These are phyloP conservation scores for Cylloceria caligata DNA, from an alignment of 2,888 invertebrate genomes.

Conservation along the genomic window DNA sequence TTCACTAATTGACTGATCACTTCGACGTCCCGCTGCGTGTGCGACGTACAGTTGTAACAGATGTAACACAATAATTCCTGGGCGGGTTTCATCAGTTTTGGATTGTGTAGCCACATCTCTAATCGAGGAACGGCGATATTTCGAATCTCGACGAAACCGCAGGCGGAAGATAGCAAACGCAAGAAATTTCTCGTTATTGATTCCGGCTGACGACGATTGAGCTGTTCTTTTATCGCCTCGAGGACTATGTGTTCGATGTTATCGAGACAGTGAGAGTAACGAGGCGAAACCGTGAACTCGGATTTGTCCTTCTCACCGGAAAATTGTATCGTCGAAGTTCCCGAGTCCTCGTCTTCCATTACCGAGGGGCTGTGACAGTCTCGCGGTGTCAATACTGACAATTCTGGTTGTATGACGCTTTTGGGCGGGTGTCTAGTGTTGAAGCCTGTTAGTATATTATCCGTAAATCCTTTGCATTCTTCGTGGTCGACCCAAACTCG, in stretches of 20 bases:
- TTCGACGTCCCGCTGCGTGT: conserved; percentile 88
- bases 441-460: conserved; percentile 95
- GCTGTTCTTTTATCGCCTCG: conserved; percentile 95
- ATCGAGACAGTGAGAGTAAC: conserved; percentile 88
- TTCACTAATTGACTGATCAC: conserved; percentile 94
- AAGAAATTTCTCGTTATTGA: conserved; percentile 95
- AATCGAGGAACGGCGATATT: conserved; percentile 92
- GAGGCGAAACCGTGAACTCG: conserved; percentile 85
- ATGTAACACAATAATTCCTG: conserved; percentile 96
- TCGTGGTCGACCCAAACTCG: conserved; percentile 97
- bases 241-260: conserved; percentile 92
- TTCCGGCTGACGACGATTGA: conserved; percentile 93
- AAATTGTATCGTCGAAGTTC: conserved; percentile 76
- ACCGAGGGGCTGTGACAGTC: conserved; percentile 82
- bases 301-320: conserved; percentile 81
- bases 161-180: conserved; percentile 92
- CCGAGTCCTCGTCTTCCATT: conserved; percentile 82
- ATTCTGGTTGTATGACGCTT: conserved; percentile 88
- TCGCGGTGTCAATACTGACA: conserved; percentile 78
- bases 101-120: conserved; percentile 98
- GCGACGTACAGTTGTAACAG: conserved; percentile 94
- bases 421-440: conserved; percentile 92
- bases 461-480: conserved; percentile 95
- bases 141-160: conserved; percentile 95
- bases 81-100: conserved; percentile 96